A percentile compares a stretch with the other conserved stretches of the same genome.
These are phyloP conservation scores for Pseudobourletiella spinata DNA, from an alignment of 1,140 invertebrate species.

Conservation along the genomic window DNA sequence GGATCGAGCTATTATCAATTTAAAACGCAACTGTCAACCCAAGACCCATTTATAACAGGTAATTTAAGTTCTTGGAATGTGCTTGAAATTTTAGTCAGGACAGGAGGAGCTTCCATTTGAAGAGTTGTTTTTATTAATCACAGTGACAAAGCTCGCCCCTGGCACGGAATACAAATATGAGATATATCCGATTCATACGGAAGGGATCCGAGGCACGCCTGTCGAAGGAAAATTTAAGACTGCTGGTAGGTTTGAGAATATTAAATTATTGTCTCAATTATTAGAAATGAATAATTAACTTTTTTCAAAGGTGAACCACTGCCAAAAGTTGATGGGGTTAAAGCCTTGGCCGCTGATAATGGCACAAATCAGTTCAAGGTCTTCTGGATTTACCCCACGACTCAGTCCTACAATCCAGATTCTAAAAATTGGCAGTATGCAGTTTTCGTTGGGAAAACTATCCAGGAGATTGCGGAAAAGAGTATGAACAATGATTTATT, in stretches of 20 bases:
- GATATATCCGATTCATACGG: slow-evolving; percentile 52
- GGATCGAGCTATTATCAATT: no score
- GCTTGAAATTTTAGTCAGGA: no score
- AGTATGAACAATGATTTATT: slow-evolving; percentile 15
- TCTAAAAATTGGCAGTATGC: slow-evolving; percentile 36
- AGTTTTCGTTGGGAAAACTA: slow-evolving; percentile 37
- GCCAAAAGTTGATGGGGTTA: slow-evolving; percentile 47
- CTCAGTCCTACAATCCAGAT: slow-evolving; percentile 42
- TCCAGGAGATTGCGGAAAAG: slow-evolving; percentile 13
- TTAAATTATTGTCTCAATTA: neutral
- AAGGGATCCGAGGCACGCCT: slow-evolving; percentile 48
- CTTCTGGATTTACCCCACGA: neutral
- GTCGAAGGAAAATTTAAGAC: slow-evolving; percentile 46
- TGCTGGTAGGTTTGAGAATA: slow-evolving; percentile 41
- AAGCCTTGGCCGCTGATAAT: slow-evolving; percentile 30
- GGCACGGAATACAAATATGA: slow-evolving; percentile 52
- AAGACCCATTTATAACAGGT: no score
- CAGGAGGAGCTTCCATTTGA: no score
- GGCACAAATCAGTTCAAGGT: slow-evolving; percentile 36
- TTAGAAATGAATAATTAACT: neutral
- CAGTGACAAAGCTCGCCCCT: slow-evolving; percentile 47
- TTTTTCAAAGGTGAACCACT: slow-evolving; percentile 41
- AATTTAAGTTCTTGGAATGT: no score
- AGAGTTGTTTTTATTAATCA: no score
- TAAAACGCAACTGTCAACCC: no score